Conservation (phyloP, 2,113 vertebrate genomes). For the Macrotus californicus region DNA sequence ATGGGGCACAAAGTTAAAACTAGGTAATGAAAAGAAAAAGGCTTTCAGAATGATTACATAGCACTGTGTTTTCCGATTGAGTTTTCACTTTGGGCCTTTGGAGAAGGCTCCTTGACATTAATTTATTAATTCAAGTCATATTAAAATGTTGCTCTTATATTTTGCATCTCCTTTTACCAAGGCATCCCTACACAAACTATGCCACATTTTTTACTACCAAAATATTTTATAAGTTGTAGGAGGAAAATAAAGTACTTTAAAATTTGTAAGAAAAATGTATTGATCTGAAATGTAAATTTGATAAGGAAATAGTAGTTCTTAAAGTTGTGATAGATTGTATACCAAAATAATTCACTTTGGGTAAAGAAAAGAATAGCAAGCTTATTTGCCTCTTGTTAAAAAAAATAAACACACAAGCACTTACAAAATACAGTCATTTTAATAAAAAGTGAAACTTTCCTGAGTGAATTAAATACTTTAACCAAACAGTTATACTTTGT, state of each 20-base stretch:
- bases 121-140: neutral
- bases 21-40: neutral
- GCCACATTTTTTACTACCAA: neutral
- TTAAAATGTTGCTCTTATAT: neutral
- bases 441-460: slow-evolving; percentile 67
- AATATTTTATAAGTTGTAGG: neutral
- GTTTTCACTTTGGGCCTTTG: neutral
- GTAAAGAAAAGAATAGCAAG: slow-evolving; percentile 68
- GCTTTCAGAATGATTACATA: neutral
- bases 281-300: slow-evolving; percentile 29
- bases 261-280: neutral
- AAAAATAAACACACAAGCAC: neutral
- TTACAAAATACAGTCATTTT: slow-evolving; percentile 63
- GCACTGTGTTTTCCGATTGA: neutral
- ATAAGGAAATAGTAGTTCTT: slow-evolving; percentile 30
- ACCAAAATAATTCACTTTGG: slow-evolving; percentile 37
- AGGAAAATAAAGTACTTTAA: neutral
- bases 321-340: slow-evolving; percentile 40
- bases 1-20: neutral
- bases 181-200: neutral
- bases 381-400: slow-evolving; percentile 35
- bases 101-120: neutral
- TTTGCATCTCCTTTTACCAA: neutral
- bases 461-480: slow-evolving; percentile 59
- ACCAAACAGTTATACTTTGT: slow-evolving; percentile 52